These are phyloP conservation scores for Cisticola juncidis DNA, from an alignment of 2,113 vertebrate species.

Conservation along the genomic window DNA sequence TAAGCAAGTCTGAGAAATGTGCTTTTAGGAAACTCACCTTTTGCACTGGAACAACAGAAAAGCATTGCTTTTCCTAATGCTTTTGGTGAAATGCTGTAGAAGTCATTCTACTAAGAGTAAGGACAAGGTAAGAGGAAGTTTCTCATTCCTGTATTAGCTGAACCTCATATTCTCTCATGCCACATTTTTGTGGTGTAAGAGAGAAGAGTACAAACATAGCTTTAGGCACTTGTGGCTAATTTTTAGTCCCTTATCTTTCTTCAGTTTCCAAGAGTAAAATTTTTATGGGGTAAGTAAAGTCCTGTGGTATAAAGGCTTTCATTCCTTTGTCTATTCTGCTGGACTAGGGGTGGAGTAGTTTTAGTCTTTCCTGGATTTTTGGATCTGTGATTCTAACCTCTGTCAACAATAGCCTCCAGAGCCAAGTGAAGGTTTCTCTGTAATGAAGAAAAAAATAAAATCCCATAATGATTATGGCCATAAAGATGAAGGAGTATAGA, in stretches of 20 bases:
- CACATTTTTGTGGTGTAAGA: not conserved
- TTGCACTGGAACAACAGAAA: not conserved
- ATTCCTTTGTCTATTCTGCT: not conserved
- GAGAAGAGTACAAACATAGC: not conserved
- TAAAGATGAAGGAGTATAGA: not conserved
- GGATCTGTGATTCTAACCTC: not conserved
- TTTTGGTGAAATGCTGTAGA: not conserved
- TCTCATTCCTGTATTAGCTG: not conserved
- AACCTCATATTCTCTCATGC: not conserved
- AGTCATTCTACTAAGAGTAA: not conserved
- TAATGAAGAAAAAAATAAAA: not conserved
- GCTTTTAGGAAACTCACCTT: not conserved
- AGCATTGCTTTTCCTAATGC: not conserved
- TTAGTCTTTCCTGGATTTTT: not conserved
- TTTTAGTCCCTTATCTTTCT: not conserved
- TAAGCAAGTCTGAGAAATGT: not conserved
- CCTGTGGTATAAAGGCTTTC: not conserved
- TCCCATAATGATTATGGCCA: not conserved
- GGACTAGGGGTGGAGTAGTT: not conserved
- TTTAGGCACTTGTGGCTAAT: not conserved
- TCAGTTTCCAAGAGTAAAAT: not conserved
- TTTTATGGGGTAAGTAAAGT: not conserved
- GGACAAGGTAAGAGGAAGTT: not conserved
- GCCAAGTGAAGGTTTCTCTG: not conserved
- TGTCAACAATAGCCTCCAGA: not conserved